Conservation (phyloP, 1,140 invertebrate genomes). For the Brachionus rubens region DNA sequence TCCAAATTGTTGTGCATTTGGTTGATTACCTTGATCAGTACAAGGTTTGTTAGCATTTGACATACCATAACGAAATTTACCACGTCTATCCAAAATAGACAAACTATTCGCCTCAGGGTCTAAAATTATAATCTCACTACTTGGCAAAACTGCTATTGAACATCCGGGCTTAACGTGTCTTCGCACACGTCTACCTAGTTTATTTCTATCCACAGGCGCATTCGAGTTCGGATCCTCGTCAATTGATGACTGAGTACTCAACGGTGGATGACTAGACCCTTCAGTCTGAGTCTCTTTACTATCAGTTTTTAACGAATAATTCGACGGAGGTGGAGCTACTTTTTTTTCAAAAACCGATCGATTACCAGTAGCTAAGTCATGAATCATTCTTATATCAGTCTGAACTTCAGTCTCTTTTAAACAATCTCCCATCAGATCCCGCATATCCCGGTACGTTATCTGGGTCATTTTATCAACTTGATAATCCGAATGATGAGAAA, state of each 20-base stretch:
- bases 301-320: constrained; percentile 30
- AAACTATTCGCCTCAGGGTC: constrained; percentile 36
- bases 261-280: background rate
- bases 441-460: constrained; percentile 30
- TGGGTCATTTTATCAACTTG: background rate
- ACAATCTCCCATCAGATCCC: background rate
- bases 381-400: constrained; percentile 46
- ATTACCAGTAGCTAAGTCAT: constrained; percentile 4
- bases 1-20: background rate
- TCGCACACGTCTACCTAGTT: constrained; percentile 17
- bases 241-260: constrained; percentile 6
- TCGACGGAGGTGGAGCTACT: background rate
- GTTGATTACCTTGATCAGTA: constrained; percentile 14
- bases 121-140: constrained; percentile 42
- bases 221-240: constrained; percentile 30
- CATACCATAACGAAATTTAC: constrained; percentile 43
- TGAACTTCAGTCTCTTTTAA: constrained; percentile 37
- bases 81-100: constrained; percentile 39
- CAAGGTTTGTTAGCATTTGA: constrained; percentile 39
- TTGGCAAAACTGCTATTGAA: constrained; percentile 44
- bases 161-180: constrained; percentile 34
- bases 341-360: constrained; percentile 14
- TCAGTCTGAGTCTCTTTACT: constrained; percentile 31
- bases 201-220: constrained; percentile 30
- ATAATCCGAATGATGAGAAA: background rate